A percentile compares a stretch with the other conserved stretches of the same genome.
Conservation (phyloP, 2,888 invertebrate species). For the Cataglyphis rosenhaueri region DNA sequence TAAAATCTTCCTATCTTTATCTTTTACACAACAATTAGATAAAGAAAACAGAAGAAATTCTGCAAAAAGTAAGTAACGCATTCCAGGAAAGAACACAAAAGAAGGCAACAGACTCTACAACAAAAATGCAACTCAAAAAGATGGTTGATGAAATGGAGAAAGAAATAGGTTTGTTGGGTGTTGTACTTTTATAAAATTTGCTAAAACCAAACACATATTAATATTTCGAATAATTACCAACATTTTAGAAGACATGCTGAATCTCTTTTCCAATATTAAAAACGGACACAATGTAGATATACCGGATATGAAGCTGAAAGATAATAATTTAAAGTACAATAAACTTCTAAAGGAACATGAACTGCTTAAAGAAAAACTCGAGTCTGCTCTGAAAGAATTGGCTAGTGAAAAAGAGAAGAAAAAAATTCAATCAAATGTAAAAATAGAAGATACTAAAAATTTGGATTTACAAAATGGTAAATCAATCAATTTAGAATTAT, state of each 20-base stretch:
- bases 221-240: not conserved
- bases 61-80: constrained; percentile 89
- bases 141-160: constrained; percentile 95
- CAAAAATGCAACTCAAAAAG: constrained; percentile 91
- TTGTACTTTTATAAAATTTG: not conserved
- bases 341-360: constrained; percentile 82
- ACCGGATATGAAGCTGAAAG: constrained; percentile 70
- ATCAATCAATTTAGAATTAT: constrained; percentile 58
- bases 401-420: constrained; percentile 65
- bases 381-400: constrained; percentile 80
- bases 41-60: constrained; percentile 88
- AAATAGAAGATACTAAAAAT: constrained; percentile 76
- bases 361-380: constrained; percentile 80
- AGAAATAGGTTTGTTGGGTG: constrained; percentile 89
- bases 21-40: constrained; percentile 61
- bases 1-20: not conserved
- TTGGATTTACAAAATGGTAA: constrained; percentile 85
- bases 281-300: constrained; percentile 78
- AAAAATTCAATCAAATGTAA: constrained; percentile 44
- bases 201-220: constrained; percentile 17
- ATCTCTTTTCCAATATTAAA: constrained; percentile 77
- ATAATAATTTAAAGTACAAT: constrained; percentile 77
- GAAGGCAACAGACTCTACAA: constrained; percentile 90
- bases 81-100: constrained; percentile 91
- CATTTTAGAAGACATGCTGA: constrained; percentile 79